Base-by-base conservation (phyloP, 2,797 vertebrate species). In the Darevskia mixta region DNA sequence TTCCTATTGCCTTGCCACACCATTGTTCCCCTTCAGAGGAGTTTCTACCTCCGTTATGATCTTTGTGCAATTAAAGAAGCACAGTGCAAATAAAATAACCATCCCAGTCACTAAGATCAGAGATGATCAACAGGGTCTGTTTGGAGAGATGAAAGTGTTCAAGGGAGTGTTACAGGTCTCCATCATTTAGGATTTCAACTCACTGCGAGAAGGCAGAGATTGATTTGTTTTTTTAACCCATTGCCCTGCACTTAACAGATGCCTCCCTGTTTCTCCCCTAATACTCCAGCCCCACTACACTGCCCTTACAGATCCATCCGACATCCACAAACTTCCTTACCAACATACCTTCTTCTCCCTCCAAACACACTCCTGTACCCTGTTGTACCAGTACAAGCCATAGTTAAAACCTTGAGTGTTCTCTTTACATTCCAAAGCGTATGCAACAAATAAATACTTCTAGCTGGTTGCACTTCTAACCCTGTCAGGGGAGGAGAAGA, bases 381-480 rank as follows among this genome's bases (percentile, higher is more conserved):
- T 83, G 79, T 87, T 73, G 49, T 45, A 72, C 75, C 80, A 86
- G 35, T 77, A 79, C 43, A 88, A 72, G 73, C 66, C 73, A 82
- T 6, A 18, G 15, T 61, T 67, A 67, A 27, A 90, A 85, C 20
- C 38, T 55, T 66, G 61, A 84, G 20, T 58, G 6, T 61, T 64
- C 72, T 55, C 64, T 73, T 79, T 79, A 76, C 27, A 58, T 58
- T 55, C 43, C 17, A 66, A 86, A 43, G 32, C 43, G 13, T 67
- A 80, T 61, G 86, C 32, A 81, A 80, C 83, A 87, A 90, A 87
- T 84, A 90, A 87, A 84, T 77, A 89, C 18, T 55, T 86, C 73
- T 90, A 66, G 76, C 78, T 90, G 82, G 92, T 91, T 90, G 87
- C 92, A 93, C 91, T 88, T 85, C 82, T 88, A 92, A 90, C 88